Base-by-base conservation (phyloP, 1,140 invertebrate genomes). In the Diorhabda sublineata region DNA sequence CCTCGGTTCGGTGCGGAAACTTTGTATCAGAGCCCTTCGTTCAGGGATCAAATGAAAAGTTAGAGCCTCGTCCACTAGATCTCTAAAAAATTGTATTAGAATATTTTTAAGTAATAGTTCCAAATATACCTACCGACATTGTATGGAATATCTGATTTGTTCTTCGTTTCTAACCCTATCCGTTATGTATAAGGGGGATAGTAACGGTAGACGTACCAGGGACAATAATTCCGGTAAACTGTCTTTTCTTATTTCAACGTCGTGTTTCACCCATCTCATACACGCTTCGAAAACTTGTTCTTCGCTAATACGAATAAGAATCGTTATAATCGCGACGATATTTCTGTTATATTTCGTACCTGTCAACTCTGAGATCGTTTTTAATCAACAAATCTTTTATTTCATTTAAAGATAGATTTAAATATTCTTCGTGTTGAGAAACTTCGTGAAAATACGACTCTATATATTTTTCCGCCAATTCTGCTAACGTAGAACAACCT, bases 11-110 rank as follows among this genome's bases (percentile, higher is more conserved):
- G 90, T 92, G 71, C 88, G 86, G 80, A 92, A 91, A 71, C 87
- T 92, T 78, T 92, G 90, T 42, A 95, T 78, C 57, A 94, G 79
- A 58, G 86, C 83, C 45, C 93, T 81, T 70, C 94, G 83, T 81
- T 95, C 93, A 9, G 94, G 94, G 85, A 97, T 89, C 45, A 95
- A 81, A 80, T 93, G 91, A 82, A 91, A 94, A 76, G 93, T 92
- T 79, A 91, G 87, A 5, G 92, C 92, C 82, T 94, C 92, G 78
- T 94, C 92, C 45, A 94, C 78, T 58, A 94, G 82, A 83, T 94
- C 92, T 72, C 91, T 89, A 76, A 43, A 82, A 68, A 58, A 61
- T 64, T 5, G 42, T 6, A 6, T 9, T 62, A 26, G 2, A 62
- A 8, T 62, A 62, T 8, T 6, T 6, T 9, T 42, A 45, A 52